Base-by-base conservation (phyloP, 2,113 vertebrate genomes). In the Xyrauchen texanus region DNA sequence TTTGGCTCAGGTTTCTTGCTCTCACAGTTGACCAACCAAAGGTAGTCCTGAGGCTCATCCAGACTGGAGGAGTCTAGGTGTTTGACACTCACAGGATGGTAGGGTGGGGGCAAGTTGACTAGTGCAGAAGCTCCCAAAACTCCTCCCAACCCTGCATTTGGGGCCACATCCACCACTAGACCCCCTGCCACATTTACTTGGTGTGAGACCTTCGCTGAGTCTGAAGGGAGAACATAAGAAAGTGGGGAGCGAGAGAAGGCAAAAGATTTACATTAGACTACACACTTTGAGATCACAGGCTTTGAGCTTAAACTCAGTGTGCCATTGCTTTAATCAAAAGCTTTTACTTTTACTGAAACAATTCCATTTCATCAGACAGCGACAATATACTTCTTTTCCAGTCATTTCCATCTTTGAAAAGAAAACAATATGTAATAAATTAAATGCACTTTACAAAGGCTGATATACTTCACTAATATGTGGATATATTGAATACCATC, bases 31-130 rank as follows among this genome's bases (percentile, higher is more conserved):
- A 95, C 93, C 84, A 99, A 92, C 93, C 96, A 93, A 89, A 99
- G 91, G 91, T 99, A 99, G 91, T 99, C 98, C 92, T 98, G 96
- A 64, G 96, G 96, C 86, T 98, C 98, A 55, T 98, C 98, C 88
- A 95, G 94, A 80, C 93, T 94, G 82, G 95, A 95, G 80, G 94
- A 94, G 76, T 97, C 96, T 72, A 96, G 87, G 82, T 93, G 94
- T 16, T 95, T 94, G 73, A 98, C 90, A 2, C 92, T 97, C 85
- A 99, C 95, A 0, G 98, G 94, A 73, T 97, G 98, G 46, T 99
- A 99, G 0, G 97, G 95, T 82, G 96, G 97, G 64, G 96, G 96
- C 68, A 96, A 89, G 0, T 66, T 82, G 8, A 89, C 81, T 12
- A 93, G 78, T n/a, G 91, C 89, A 1, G 91, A 88, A 21, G 93